phyloP scores from a whole-genome alignment of 2,113 vertebrate genomes.

The Pelmatolapia mariae region DNA sequence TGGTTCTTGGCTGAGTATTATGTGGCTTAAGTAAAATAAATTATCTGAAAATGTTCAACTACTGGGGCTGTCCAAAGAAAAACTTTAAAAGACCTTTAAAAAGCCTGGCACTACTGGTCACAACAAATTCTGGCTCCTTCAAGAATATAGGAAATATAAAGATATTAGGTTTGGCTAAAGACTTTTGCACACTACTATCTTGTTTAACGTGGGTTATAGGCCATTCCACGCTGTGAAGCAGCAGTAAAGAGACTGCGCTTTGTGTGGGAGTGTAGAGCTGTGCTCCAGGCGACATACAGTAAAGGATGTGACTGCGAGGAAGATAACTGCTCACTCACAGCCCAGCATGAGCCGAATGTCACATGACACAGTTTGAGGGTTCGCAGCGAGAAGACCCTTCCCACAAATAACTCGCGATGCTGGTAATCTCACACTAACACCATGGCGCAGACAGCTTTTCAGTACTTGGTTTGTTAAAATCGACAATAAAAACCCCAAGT shows the following conservation, averaged over 20 bases:
- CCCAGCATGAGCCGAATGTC: not conserved
- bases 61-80: not conserved
- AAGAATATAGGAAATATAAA: not conserved
- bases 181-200: not conserved
- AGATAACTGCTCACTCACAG: not conserved
- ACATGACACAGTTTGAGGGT: slow-evolving; percentile 22
- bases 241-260: slow-evolving; percentile 3
- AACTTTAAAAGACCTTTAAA: not conserved
- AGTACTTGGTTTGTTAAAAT: not conserved
- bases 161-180: not conserved
- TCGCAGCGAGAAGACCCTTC: not conserved
- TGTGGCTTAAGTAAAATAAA: not conserved
- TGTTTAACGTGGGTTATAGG: not conserved
- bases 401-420: not conserved
- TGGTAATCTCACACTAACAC: not conserved
- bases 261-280: not conserved
- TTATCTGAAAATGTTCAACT: not conserved
- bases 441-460: not conserved
- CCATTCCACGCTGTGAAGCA: not conserved
- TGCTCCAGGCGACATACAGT: slow-evolving; percentile 10
- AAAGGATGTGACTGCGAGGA: slow-evolving; percentile 4
- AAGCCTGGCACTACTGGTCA: not conserved
- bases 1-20: not conserved
- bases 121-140: not conserved
- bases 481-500: not conserved